Percentiles rank a stretch among this genome's conserved stretches.
Evolutionary conservation across 2,888 invertebrate species (phyloP).

Genomic region (Notocelia uddmanniana): DNA sequence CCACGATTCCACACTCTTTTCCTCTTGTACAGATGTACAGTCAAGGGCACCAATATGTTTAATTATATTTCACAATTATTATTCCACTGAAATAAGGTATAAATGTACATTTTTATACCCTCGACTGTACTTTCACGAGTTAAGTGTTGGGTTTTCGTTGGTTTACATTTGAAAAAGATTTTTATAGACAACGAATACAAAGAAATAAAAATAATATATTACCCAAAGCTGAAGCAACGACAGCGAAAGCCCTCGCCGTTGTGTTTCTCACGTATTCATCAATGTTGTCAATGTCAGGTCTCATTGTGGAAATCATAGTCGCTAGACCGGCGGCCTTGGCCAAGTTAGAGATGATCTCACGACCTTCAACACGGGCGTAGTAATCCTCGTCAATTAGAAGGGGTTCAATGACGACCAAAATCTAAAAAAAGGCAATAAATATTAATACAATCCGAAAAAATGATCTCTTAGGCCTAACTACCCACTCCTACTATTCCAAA

Average conservation of each 20-base stretch:
- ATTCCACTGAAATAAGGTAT: too few relatives aligned
- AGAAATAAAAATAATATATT: too few relatives aligned
- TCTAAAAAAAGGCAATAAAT: slow-evolving; percentile 78
- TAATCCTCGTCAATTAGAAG: slow-evolving; percentile 99
- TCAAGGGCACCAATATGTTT: too few relatives aligned
- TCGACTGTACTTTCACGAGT: too few relatives aligned
- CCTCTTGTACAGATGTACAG: too few relatives aligned
- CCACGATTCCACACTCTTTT: too few relatives aligned
- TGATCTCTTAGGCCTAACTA: not conserved
- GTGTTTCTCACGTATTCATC: slow-evolving; percentile 99
- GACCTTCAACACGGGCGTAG: slow-evolving; percentile 99
- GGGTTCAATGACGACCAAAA: slow-evolving; percentile 99
- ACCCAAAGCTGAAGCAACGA: slow-evolving; percentile 99
- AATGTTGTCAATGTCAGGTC: slow-evolving; percentile 99
- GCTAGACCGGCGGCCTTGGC: slow-evolving; percentile 99
- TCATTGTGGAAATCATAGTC: slow-evolving; percentile 99
- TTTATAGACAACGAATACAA: too few relatives aligned
- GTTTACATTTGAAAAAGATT: too few relatives aligned
- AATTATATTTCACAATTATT: too few relatives aligned
- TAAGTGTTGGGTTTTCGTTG: too few relatives aligned
- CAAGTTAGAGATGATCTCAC: slow-evolving; percentile 99
- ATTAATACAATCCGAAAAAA: not conserved
- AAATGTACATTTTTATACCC: too few relatives aligned
- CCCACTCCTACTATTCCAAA: not conserved
- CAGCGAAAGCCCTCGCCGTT: slow-evolving; percentile 99